Base-by-base conservation (phyloP, 2,888 invertebrate genomes). In the Dasysyrphus albostriatus region DNA sequence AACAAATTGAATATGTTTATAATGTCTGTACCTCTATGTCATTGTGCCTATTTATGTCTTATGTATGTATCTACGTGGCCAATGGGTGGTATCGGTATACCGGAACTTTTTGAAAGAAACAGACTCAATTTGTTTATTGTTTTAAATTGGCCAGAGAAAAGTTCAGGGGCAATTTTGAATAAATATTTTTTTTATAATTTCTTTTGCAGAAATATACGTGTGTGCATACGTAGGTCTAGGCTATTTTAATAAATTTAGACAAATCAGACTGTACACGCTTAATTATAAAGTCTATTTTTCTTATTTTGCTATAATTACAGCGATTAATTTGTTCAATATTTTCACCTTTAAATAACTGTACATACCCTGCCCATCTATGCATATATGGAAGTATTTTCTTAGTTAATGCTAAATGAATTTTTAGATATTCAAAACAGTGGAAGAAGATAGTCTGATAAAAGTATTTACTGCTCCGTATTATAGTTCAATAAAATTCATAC, bases 41-140 rank as follows among this genome's bases (percentile, higher is more conserved):
- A n/a, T n/a, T n/a, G n/a, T n/a, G n/a, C n/a, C n/a, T n/a, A n/a
- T n/a, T n/a, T n/a, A n/a, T n/a, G n/a, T n/a, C n/a, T n/a, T n/a
- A n/a, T 54, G 2, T 24, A 54, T 24, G 7, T 61, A 19, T 1
- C 2, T 34, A 12, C 5, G 5, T 16, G n/a, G 2, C 3, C 37
- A 39, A 12, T 5, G 59, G 58, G 58, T 58, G n/a, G 58, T 59
- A 39, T n/a, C 14, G 8, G 14, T 32, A 61, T 32, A 32, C 34
- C 32, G 49, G 65, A 65, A 63, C 10, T 65, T 6, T 16, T 34
- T 37, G 14, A 32, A 32, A 44, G 47, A 32, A 16, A 8, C 19
- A 34, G 10, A 32, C n/a, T 44, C 29, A 32, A 47, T 32, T 67
- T 67, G 16, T 67, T 67, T 67, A 49, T 67, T 67, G 49, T 49